Conservation (phyloP, 2,888 invertebrate species). For the Clivina fossor region DNA sequence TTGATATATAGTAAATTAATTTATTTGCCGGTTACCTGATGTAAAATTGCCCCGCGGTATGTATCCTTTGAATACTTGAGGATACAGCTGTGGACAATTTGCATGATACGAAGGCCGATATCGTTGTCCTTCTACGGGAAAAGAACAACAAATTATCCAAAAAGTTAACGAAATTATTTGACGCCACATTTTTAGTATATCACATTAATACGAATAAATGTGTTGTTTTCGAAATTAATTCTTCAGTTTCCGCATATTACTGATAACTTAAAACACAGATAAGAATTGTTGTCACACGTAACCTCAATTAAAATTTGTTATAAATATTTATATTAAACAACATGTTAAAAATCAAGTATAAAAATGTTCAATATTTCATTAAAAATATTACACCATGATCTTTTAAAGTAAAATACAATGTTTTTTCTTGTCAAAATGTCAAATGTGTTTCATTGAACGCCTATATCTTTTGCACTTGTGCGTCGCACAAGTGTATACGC, state of each 20-base stretch:
- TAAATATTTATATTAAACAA: too few species aligned
- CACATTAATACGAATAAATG: too few species aligned
- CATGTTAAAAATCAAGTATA: too few species aligned
- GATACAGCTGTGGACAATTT: constrained; percentile 48
- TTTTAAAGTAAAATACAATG: constrained; percentile 3
- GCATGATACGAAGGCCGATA: constrained; percentile 32
- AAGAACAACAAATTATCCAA: constrained; percentile 13
- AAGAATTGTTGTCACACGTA: constrained; percentile 15
- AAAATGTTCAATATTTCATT: too few species aligned
- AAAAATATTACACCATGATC: constrained; percentile 5
- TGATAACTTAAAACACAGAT: constrained; percentile 28
- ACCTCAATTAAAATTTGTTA: constrained; percentile 15
- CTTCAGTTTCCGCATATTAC: constrained; percentile 24
- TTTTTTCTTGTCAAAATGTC: constrained; percentile 8
- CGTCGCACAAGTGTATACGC: neutral
- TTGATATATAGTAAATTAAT: constrained; percentile 32
- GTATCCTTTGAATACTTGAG: constrained; percentile 48
- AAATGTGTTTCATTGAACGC: constrained; percentile 14
- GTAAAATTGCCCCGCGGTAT: constrained; percentile 49
- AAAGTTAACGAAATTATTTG: constrained; percentile 11
- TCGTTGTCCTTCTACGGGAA: constrained; percentile 22
- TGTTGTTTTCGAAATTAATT: constrained; percentile 21
- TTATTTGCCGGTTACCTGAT: constrained; percentile 44
- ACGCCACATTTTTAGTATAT: constrained; percentile 20
- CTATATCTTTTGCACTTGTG: constrained; percentile 5